These are phyloP conservation scores for Oplegnathus fasciatus DNA, from an alignment of 2,113 vertebrate species.

Conservation along the genomic window DNA sequence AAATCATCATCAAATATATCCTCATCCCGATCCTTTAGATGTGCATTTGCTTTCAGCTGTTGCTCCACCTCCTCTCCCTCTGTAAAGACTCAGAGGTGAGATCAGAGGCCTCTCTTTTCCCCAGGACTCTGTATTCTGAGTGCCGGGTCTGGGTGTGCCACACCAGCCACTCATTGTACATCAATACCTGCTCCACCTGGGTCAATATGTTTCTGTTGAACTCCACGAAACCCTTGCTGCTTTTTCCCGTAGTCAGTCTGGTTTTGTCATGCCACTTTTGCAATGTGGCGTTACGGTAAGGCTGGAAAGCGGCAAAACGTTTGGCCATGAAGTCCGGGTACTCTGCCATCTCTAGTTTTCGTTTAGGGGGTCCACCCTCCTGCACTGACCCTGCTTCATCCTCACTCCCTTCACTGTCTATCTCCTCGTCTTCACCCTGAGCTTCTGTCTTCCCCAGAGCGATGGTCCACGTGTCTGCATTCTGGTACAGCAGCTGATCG, in stretches of 20 bases:
- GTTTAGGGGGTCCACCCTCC: constrained; percentile 78
- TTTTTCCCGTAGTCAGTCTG: constrained; percentile 90
- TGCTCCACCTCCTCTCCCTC: constrained; percentile 68
- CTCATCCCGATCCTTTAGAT: constrained; percentile 90
- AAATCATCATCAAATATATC: constrained; percentile 98
- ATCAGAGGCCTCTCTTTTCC: constrained; percentile 43
- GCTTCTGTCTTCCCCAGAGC: constrained; percentile 23
- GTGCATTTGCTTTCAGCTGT: constrained; percentile 85
- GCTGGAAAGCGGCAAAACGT: constrained; percentile 88
- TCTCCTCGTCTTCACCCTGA: constrained; percentile 83
- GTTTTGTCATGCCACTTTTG: constrained; percentile 98
- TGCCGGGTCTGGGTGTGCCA: constrained; percentile 91
- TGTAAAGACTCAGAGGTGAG: background rate
- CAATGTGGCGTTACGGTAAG: constrained; percentile 86
- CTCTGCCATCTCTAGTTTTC: constrained; percentile 90
- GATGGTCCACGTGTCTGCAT: constrained; percentile 83
- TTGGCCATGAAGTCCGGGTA: constrained; percentile 92
- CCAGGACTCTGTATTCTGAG: constrained; percentile 76
- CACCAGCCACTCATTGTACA: constrained; percentile 91
- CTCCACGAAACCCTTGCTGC: constrained; percentile 82
- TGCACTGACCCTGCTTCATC: constrained; percentile 45
- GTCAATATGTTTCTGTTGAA: constrained; percentile 86
- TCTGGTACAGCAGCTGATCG: constrained; percentile 90
- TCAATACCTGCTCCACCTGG: constrained; percentile 96
- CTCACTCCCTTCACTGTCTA: constrained; percentile 86